phyloP scores from a whole-genome alignment of 2,113 vertebrate genomes.

The Gavialis gangeticus region DNA sequence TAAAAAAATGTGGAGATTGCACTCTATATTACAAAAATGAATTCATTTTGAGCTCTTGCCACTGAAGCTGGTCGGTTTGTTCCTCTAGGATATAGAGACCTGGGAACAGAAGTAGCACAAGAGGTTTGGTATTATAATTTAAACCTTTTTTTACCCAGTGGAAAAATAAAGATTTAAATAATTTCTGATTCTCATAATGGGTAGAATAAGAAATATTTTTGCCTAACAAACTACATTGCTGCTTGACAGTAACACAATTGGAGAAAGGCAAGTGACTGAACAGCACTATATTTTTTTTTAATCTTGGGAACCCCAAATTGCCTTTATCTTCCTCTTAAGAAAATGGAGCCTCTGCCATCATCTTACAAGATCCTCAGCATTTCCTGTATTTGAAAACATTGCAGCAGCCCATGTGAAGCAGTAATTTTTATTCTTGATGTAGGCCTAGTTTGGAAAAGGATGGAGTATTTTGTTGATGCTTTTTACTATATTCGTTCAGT shows the following conservation, averaged over 20 bases:
- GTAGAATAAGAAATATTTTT: neutral
- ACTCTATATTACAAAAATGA: neutral
- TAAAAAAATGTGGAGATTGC: neutral
- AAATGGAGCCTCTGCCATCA: neutral
- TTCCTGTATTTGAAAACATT: neutral
- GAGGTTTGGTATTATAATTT: neutral
- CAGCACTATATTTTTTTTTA: neutral
- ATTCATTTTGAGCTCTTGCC: neutral
- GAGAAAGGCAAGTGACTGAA: neutral
- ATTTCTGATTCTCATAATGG: neutral
- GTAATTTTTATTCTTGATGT: neutral
- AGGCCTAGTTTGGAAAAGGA: neutral
- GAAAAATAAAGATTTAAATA: neutral
- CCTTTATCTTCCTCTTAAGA: neutral
- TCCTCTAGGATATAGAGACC: neutral
- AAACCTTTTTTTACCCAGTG: neutral
- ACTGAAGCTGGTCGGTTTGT: neutral
- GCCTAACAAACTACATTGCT: neutral
- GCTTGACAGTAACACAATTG: neutral
- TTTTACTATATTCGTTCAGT: neutral
- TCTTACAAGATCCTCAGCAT: neutral
- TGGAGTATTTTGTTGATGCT: neutral
- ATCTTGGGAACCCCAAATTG: neutral
- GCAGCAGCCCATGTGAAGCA: neutral
- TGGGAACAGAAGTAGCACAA: neutral